phyloP scores from a whole-genome alignment of 2,797 vertebrate genomes.

The Nannoperca obscura region DNA sequence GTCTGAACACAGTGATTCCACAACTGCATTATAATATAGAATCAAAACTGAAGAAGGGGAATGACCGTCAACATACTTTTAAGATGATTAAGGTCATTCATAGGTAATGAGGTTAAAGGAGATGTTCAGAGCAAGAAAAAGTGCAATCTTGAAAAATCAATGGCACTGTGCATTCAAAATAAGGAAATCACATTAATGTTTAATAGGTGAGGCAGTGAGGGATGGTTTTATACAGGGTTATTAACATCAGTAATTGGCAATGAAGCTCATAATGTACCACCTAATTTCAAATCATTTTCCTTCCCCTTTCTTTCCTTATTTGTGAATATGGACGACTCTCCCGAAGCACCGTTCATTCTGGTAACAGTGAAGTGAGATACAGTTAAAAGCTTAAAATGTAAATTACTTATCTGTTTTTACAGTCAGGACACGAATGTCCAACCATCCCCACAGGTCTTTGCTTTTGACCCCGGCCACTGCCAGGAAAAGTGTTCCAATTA shows the following conservation, averaged over 20 bases:
- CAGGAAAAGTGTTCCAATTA: too few relatives aligned
- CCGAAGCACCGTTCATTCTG: neutral
- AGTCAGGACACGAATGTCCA: neutral
- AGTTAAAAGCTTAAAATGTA: neutral
- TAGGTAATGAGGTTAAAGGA: neutral
- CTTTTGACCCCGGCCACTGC: neutral
- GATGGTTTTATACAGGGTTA: conserved; percentile 5
- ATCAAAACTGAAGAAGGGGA: conserved; percentile 3
- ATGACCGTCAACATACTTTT: neutral
- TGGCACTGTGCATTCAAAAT: neutral
- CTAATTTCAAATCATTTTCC: neutral
- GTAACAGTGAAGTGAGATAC: neutral
- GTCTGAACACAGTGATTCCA: neutral
- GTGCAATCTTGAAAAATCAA: neutral
- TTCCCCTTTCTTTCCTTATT: neutral
- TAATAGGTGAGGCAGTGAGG: conserved; percentile 5
- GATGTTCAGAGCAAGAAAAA: neutral
- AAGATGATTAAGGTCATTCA: conserved; percentile 3
- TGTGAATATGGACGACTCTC: neutral
- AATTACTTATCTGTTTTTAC: neutral
- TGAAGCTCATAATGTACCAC: neutral
- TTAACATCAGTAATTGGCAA: conserved; percentile 20
- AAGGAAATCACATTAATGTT: conserved; percentile 15
- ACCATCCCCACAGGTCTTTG: too few relatives aligned
- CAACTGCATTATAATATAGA: neutral